Conservation (phyloP, 2,797 vertebrate genomes). For the Labroides dimidiatus region DNA sequence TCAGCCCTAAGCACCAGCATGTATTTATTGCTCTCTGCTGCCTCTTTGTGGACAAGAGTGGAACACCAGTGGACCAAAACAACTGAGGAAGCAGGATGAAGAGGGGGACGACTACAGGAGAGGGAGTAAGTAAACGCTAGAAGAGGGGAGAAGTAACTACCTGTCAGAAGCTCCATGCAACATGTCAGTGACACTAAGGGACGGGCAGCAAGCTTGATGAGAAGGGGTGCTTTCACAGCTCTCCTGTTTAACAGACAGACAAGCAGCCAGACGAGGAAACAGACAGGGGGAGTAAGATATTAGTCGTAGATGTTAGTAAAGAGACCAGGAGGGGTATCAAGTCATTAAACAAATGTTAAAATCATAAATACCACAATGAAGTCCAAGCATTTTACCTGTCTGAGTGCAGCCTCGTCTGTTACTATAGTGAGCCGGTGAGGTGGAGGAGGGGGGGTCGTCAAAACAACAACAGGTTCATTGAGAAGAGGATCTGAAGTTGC, state of each 20-base stretch:
- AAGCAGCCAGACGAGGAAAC: conserved; percentile 49
- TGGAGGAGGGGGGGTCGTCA: conserved; percentile 60
- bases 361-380: not conserved
- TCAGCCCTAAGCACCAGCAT: conserved; percentile 9
- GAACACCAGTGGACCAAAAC: conserved; percentile 30
- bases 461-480: conserved; percentile 43
- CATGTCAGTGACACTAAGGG: conserved; percentile 82
- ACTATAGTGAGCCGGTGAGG: conserved; percentile 60
- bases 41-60: conserved; percentile 71
- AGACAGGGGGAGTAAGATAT: conserved; percentile 56
- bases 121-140: conserved; percentile 1
- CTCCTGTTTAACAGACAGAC: conserved; percentile 72
- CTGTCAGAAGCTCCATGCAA: conserved; percentile 82
- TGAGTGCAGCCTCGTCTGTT: conserved; percentile 56
- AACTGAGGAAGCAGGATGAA: conserved; percentile 9
- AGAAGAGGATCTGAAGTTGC: conserved; percentile 43
- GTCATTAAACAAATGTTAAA: conserved; percentile 12
- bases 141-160: conserved; percentile 63
- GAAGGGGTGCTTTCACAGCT: conserved; percentile 81
- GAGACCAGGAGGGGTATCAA: conserved; percentile 20
- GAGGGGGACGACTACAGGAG: not conserved
- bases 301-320: conserved; percentile 63
- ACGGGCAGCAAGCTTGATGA: conserved; percentile 83
- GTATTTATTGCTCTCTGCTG: conserved; percentile 76
- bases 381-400: conserved; percentile 58